phyloP scores from a whole-genome alignment of 2,113 vertebrate species.

The Apeltes quadracus region DNA sequence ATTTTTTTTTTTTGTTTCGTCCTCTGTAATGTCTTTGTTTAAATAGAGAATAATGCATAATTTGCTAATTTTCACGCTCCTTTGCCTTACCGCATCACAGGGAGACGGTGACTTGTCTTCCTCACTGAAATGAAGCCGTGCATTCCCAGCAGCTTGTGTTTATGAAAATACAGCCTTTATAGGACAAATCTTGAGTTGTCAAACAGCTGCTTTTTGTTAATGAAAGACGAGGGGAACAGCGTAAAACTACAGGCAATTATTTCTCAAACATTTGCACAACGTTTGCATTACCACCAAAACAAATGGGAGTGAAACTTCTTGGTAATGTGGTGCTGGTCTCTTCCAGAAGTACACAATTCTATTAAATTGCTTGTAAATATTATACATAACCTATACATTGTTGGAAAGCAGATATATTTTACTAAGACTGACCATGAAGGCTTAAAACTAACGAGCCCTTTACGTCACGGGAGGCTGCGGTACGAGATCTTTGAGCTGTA shows the following conservation, averaged over 20 bases:
- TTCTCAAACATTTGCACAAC: neutral
- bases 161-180: no score
- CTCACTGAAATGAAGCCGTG: slow-evolving; percentile 36
- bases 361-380: slow-evolving; percentile 14
- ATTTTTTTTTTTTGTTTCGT: slow-evolving; percentile 46
- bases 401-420: slow-evolving; percentile 69
- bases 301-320: slow-evolving; percentile 1
- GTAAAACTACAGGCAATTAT: no score
- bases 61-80: slow-evolving; percentile 69
- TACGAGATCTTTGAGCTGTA: slow-evolving; percentile 59
- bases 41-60: neutral
- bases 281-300: slow-evolving; percentile 19
- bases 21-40: slow-evolving; percentile 27
- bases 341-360: slow-evolving; percentile 5
- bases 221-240: neutral
- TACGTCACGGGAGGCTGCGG: slow-evolving; percentile 12
- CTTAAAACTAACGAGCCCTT: slow-evolving; percentile 41
- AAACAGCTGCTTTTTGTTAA: neutral
- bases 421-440: slow-evolving; percentile 60
- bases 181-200: no score
- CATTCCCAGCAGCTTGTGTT: slow-evolving; percentile 39
- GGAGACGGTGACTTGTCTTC: slow-evolving; percentile 39
- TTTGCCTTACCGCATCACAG: slow-evolving; percentile 86
- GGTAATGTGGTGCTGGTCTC: slow-evolving; percentile 23
- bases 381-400: slow-evolving; percentile 45